phyloP scores from a whole-genome alignment of 2,888 invertebrate species.

The Tromatobia lineatoria region DNA sequence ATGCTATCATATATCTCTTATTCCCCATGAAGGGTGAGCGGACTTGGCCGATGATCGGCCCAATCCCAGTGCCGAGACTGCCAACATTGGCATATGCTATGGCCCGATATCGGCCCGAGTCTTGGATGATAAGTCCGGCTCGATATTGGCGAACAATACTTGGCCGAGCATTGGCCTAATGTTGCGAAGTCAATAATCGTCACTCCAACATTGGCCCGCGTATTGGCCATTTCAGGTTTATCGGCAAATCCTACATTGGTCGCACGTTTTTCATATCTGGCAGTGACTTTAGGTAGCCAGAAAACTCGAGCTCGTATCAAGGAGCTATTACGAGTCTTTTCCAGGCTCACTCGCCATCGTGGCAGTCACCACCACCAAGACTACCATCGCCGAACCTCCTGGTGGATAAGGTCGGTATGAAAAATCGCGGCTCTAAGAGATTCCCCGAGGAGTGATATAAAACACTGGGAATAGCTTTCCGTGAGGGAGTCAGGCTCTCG shows the following conservation, averaged over 20 bases:
- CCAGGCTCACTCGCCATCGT: slow-evolving; percentile 53
- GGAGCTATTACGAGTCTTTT: slow-evolving; percentile 69
- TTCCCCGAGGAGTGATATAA: slow-evolving; percentile 74
- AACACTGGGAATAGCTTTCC: slow-evolving; percentile 74
- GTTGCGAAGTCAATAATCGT: no score
- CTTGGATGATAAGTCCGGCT: no score
- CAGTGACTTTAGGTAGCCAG: not conserved
- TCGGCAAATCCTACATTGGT: no score
- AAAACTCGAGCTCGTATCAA: slow-evolving; percentile 45
- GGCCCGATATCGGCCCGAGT: no score
- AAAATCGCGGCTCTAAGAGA: slow-evolving; percentile 73
- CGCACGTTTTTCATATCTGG: slow-evolving; percentile 1
- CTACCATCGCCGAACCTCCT: slow-evolving; percentile 31
- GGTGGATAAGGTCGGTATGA: slow-evolving; percentile 71
- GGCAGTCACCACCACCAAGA: slow-evolving; percentile 8
- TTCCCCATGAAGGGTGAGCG: no score
- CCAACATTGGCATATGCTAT: no score
- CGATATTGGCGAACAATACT: no score
- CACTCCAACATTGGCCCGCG: no score
- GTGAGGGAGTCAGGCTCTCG: slow-evolving; percentile 49
- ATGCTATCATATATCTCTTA: not conserved
- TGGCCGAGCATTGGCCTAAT: no score
- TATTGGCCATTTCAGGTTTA: no score
- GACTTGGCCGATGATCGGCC: no score
- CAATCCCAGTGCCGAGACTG: no score